Evolutionary conservation across 2,113 vertebrate species (phyloP), one percentile per base, ranked within the genome.

Genomic region (Salvator merianae): DNA sequence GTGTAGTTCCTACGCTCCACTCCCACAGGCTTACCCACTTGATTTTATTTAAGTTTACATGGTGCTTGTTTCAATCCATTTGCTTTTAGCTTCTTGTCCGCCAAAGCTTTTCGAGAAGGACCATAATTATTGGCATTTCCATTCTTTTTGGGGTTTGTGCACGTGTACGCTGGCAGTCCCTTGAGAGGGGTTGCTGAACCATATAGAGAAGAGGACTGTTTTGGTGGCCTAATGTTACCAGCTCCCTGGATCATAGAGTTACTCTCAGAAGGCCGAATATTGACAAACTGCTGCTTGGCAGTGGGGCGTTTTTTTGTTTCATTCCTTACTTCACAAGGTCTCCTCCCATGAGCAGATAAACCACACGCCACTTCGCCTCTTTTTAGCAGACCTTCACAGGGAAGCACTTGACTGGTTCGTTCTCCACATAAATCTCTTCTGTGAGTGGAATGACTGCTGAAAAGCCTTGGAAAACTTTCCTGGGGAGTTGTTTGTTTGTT

Each of bases 61-160:
- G 85, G 30, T 0, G 32, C 77, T 77, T 90, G 93, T 82, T 93
- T 96, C 0, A 22, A 62, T 53, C 92, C 92, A 1, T 90, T 95
- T 7, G 92, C 59, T 88, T 91, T 94, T 55, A 89, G 86, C 86
- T 94, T 94, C 76, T 72, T 90, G 65, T 93, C 93, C 4, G 2
- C 82, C 36, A 87, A 0, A 77, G 89, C 10, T 20, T 95, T 95
- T 24, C 91, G 88, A 68, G 92, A 55, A 22, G 85, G 85, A 13
- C 78, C 84, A 0, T 74, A 89, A 89, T 10, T 89, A 63, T 50
- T 81, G 0, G 59, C 40, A 2, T 14, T 88, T 34, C 93, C 94
- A 3, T 94, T 96, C 83, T 94, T 95, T 92, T 94, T 95, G 66
- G 92, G 89, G 14, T 91, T 89, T 18, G 84, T 8, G 10, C 79